These are phyloP conservation scores for Entomobrya proxima DNA, from an alignment of 2,888 invertebrate genomes.

Conservation along the genomic window DNA sequence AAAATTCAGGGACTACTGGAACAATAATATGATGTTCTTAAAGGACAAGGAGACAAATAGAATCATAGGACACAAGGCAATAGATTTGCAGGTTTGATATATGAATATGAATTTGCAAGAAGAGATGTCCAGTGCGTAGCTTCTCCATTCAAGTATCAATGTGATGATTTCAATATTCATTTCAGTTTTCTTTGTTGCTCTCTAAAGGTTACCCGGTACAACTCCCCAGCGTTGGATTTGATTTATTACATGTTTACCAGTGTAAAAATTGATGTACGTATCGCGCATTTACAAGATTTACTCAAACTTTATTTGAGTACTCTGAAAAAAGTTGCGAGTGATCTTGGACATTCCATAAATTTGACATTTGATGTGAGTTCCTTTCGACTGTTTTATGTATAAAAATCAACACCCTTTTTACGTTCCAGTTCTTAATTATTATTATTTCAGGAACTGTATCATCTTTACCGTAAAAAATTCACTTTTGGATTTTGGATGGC, in stretches of 20 bases:
- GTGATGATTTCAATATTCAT: too few species aligned
- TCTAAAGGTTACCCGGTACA: conserved; percentile 34
- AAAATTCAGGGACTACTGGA: conserved; percentile 16
- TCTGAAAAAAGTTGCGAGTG: neutral
- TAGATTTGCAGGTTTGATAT: conserved; percentile 42
- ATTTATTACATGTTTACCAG: conserved; percentile 61
- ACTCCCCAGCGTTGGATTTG: conserved; percentile 52
- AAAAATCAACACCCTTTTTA: neutral
- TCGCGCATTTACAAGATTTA: conserved; percentile 42
- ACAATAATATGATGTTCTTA: conserved; percentile 30
- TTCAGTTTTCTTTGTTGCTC: too few species aligned
- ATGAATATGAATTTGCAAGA: too few species aligned
- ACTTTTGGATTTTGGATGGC: conserved; percentile 54
- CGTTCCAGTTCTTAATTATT: neutral
- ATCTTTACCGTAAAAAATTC: conserved; percentile 49
- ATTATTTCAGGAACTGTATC: conserved; percentile 46
- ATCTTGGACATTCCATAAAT: neutral
- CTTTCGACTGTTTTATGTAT: neutral
- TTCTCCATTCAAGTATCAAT: too few species aligned
- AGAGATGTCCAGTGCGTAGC: too few species aligned
- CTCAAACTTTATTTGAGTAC: conserved; percentile 48
- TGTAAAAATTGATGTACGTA: conserved; percentile 48
- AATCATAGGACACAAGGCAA: neutral
- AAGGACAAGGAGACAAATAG: neutral
- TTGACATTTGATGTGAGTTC: conserved; percentile 22